Base-by-base conservation (phyloP, 2,888 invertebrate genomes). In the Platycheirus albimanus region DNA sequence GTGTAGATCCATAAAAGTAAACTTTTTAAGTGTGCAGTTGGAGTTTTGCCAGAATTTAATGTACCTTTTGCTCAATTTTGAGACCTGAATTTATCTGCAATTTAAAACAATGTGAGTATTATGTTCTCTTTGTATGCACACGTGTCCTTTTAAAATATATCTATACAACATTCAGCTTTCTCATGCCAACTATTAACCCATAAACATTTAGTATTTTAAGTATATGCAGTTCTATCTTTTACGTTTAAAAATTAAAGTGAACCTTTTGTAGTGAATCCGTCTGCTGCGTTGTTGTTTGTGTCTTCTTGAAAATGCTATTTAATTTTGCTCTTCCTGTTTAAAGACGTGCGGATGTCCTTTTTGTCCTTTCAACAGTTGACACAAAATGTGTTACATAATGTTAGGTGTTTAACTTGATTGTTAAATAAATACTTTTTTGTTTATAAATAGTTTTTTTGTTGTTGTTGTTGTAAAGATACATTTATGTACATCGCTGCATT, bases 41-140 rank as follows among this genome's bases (percentile, higher is more conserved):
- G 58, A 17, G 20, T 15, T 52, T n/a, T 56, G 63, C 83, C 83
- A 83, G 67, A 30, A 58, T 43, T 28, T 33, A 19, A 58, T 36
- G 2, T 17, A 33, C 38, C 36, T 70, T 58, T 43, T 51, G 58
- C 49, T 38, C 56, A 61, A 76, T 76, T 58, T 52, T 51, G 71
- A 41, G 24, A 64, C 17, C 47, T 52, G 56, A 52, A 77, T 58
- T 30, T 66, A 64, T 38, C 49, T 56, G 52, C 63, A 71, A 67
- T 24, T 52, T 41, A 67, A 61, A 61, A 66, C 15, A 43, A 43
- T n/a, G 24, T 38, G 20, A 41, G 58, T 61, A 58, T 11, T 41
- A 19, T 20, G 5, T 6, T 19, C 10, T 0, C 15, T 30, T 10
- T 10, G n/a, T 10, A 13, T 13, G 8, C 28, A 24, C 3, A 28